phyloP scores from a whole-genome alignment of 2,888 invertebrate species.

The Lamproptera curius region DNA sequence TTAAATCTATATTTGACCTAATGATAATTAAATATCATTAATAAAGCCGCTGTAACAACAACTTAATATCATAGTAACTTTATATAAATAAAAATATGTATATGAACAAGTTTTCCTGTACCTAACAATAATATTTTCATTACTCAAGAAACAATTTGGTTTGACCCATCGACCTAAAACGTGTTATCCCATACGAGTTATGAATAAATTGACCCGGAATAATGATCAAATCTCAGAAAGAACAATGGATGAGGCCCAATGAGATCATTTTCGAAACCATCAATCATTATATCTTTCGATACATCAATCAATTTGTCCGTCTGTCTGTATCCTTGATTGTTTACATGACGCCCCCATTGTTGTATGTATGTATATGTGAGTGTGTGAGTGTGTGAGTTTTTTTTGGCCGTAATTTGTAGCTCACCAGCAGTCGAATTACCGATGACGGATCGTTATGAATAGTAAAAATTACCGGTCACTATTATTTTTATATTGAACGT shows the following conservation, averaged over 20 bases:
- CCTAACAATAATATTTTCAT: too few relatives aligned
- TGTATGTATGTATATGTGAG: constrained; percentile 12
- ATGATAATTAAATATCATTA: neutral
- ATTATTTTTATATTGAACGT: too few relatives aligned
- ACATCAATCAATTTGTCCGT: constrained; percentile 64
- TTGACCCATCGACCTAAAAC: too few relatives aligned
- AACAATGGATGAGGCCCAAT: constrained; percentile 57
- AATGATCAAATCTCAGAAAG: constrained; percentile 36
- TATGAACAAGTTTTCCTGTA: too few relatives aligned
- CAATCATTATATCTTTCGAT: constrained; percentile 53
- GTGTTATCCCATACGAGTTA: neutral
- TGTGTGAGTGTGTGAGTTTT: constrained; percentile 17
- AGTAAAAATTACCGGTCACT: too few relatives aligned
- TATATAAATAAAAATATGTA: too few relatives aligned
- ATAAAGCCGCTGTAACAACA: too few relatives aligned
- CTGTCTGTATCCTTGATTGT: constrained; percentile 28
- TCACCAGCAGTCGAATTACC: constrained; percentile 1
- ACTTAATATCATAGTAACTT: too few relatives aligned
- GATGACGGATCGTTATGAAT: neutral
- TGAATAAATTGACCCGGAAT: constrained; percentile 11
- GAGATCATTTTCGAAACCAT: constrained; percentile 61
- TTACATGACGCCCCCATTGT: constrained; percentile 39
- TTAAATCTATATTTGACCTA: too few relatives aligned
- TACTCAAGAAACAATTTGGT: too few relatives aligned
- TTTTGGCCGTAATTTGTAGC: constrained; percentile 22